Conservation (phyloP, 2,113 vertebrate genomes). For the Ctenodactylus gundi region DNA sequence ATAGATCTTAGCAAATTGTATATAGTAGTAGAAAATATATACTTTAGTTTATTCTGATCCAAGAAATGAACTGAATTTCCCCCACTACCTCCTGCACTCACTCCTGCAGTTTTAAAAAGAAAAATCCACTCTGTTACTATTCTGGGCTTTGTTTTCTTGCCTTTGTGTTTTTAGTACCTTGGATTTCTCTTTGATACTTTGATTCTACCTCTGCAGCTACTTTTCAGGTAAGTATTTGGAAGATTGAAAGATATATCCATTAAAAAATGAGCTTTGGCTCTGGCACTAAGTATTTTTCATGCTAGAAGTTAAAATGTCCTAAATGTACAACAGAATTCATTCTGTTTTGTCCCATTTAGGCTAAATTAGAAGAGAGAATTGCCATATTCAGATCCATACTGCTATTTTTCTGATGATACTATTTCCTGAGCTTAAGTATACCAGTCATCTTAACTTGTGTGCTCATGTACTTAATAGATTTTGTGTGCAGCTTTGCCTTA, state of each 20-base stretch:
- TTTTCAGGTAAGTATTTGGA: background rate
- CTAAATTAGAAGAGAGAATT: conserved; percentile 56
- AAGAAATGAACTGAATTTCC: background rate
- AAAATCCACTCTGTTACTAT: background rate
- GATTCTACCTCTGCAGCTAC: background rate
- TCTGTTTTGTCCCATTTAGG: conserved; percentile 10
- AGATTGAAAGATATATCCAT: background rate
- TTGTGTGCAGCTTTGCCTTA: conserved; percentile 74
- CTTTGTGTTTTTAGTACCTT: background rate
- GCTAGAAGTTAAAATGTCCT: conserved; percentile 23
- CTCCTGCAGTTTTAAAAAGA: background rate
- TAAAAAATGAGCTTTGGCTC: background rate
- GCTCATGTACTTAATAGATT: conserved; percentile 77
- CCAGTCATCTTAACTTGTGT: conserved; percentile 58
- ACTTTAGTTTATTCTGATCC: background rate
- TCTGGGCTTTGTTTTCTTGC: conserved; percentile 34
- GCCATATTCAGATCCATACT: conserved; percentile 27
- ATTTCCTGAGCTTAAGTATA: conserved; percentile 40
- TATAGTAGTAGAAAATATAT: background rate
- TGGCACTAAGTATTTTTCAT: background rate
- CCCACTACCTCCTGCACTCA: rapidly evolving
- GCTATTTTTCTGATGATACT: conserved; percentile 25
- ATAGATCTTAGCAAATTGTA: background rate
- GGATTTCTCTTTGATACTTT: background rate
- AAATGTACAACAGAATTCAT: background rate